Evolutionary conservation across 2,113 vertebrate species (phyloP).

Genomic region (Anthoscopus minutus): DNA sequence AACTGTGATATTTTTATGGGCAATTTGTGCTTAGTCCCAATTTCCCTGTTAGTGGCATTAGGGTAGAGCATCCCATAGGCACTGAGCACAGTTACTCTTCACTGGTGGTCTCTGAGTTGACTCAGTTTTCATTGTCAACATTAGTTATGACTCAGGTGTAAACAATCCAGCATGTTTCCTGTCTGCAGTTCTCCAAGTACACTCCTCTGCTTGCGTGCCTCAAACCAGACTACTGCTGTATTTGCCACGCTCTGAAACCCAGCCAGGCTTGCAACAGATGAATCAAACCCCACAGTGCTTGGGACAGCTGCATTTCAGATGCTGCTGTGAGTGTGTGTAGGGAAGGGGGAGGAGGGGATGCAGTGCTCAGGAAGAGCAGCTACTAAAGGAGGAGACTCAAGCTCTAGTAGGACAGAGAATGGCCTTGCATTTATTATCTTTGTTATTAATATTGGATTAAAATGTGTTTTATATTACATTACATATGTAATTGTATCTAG

Average conservation of each 20-base stretch:
- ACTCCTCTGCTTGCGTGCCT: background rate
- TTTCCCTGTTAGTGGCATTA: background rate
- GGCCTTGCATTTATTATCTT: background rate
- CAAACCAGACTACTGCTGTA: background rate
- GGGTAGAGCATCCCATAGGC: background rate
- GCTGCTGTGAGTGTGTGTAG: background rate
- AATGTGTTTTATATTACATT: background rate
- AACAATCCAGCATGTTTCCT: conserved; percentile 26
- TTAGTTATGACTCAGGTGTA: conserved; percentile 21
- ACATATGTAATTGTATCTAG: background rate
- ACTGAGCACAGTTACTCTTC: background rate
- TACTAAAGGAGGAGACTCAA: background rate
- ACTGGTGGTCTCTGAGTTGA: background rate
- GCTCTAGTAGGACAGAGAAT: background rate
- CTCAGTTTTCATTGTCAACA: background rate
- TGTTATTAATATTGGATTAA: background rate
- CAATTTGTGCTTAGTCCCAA: background rate
- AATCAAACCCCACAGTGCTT: background rate
- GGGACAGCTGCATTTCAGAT: background rate
- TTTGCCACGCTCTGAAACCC: background rate
- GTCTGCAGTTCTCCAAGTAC: background rate
- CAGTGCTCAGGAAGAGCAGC: accelerated
- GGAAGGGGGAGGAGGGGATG: accelerated
- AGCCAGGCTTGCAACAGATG: background rate
- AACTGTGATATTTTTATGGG: accelerated